Evolutionary conservation across 2,888 invertebrate species (phyloP), one percentile per base, ranked within the genome.

Genomic region (Cerastis leucographa): DNA sequence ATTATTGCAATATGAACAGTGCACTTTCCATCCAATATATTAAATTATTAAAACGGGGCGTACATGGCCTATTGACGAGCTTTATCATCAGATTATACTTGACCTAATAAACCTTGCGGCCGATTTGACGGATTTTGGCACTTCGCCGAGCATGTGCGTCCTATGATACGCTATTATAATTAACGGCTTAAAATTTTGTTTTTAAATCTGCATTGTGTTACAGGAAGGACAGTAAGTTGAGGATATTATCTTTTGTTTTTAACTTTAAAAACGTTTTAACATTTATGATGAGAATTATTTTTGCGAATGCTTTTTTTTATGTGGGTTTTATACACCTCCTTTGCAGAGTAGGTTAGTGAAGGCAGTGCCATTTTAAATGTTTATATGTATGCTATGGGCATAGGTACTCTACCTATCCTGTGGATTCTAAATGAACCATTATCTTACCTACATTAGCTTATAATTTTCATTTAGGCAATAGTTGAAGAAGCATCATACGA

Each of bases 41-140:
- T 35, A 69, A 65, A 56, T 69, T 49, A 69, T 65, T 81, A 69
- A 77, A 69, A 46, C 42, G 42, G 69, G 29, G 62, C 64, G 9
- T 83, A 84, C 72, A 84, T 80, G 83, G 59, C 61, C 61, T 35
- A 44, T 76, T 76, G 66, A 76, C 49, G 65, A 59, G 73, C 64
- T 74, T 83, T 71, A 75, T 83, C 70, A 80, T 61, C 54, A n/a
- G 67, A 80, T 83, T 80, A 77, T 72, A 74, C 69, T 76, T 87
- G 87, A 85, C 85, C 86, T 79, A 87, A 65, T 80, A 80, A 76
- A 61, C 49, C 11, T 65, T 72, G 68, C 61, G 75, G 73, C 59
- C 62, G 69, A 74, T 75, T 77, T 71, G 51, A 67, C 67, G 66
- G 75, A 83, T 79, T 80, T 83, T 83, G 85, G 85, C 86, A 68